Evolutionary conservation across 2,113 vertebrate genomes (phyloP), one percentile per base, ranked within the genome.

Genomic region (Bufo bufo): DNA sequence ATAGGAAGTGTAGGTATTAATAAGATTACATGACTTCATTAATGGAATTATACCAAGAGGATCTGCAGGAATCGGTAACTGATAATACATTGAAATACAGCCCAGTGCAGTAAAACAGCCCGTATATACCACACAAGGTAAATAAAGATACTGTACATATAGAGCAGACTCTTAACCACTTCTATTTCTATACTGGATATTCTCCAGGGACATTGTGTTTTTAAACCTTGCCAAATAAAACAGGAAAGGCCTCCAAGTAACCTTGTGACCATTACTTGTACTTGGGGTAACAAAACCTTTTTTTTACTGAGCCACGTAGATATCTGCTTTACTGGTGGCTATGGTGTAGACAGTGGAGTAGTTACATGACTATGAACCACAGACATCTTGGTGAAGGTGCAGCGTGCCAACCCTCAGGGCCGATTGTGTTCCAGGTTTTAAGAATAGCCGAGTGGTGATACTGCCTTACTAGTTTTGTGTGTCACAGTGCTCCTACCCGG

Each of bases 11-110:
- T 69, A 87, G 81, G 63, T 65, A 69, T 71, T 66, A 66, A 78
- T 56, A 19, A 77, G 85, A 87, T 87, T 87, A 87, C 63, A 79
- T 80, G 77, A 87, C 63, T 87, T 87, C 77, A 87, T 80, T 66
- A 87, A 58, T 78, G 85, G 85, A 79, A 87, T 87, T 87, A 80
- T 5, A 80, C 54, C 59, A 87, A 69, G 49, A 80, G 75, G 61
- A 87, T 80, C 54, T 69, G 47, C n/a, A 5, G n/a, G 49, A 69
- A 80, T 80, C 50, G 6, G 5, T 81, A 54, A 69, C 61, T 81
- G 75, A 80, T 69, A 63, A n/a, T 71, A 16, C 10, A 52, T 65
- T 58, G 61, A 66, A 66, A 49, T n/a, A 20, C 47, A 63, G 58
- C 58, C 56, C 45, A 45, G 75, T 65, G 49, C 59, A 79, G 63